Base-by-base conservation (phyloP, 1,140 invertebrate species). In the Hylyphantes graminicola region DNA sequence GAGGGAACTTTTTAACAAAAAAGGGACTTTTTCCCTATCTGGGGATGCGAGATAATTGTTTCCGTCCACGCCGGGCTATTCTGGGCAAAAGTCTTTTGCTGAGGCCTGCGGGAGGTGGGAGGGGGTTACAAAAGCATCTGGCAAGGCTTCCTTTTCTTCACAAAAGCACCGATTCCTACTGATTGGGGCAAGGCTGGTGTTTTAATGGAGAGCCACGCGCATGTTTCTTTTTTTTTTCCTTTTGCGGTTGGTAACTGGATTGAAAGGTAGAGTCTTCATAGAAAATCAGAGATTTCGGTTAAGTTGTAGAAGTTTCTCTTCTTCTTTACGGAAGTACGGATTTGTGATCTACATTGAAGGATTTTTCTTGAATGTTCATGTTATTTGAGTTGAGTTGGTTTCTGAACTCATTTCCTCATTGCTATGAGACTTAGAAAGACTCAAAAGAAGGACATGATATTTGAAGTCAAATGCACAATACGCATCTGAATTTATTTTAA, bases 41-140 rank as follows among this genome's bases (percentile, higher is more conserved):
- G 79, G 68, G 53, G 57, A 81, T 73, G 79, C 64, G 68, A 73
- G 79, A 81, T 81, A 81, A 81, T 81, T 81, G 79, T 73, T 81
- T 81, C 79, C 79, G 79, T 81, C 68, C 79, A 73, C 68, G 63
- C 65, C 17, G 61, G 65, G 65, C 77, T 70, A 80, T 80, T 80
- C 77, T 70, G 19, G 48, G 61, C 5, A 35, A 65, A 53, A 35
- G 61, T 21, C 61, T 67, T 78, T 64, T 70, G 51, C 48, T 7
- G 54, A 53, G 59, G 54, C 77, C 65, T 61, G 76, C 17, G 59
- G 77, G 77, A 53, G 64, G 63, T n/a, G 77, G 54, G 35, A 65
- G 76, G 48, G 53, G 63, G 48, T 65, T 21, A 78, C 48, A 17
- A 48, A 51, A 59, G 65, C 77, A 80, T 50, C 77, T 80, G 64